Evolutionary conservation across 2,113 vertebrate species (phyloP), one percentile per base, ranked within the genome.

Genomic region (Cephalopterus ornatus): DNA sequence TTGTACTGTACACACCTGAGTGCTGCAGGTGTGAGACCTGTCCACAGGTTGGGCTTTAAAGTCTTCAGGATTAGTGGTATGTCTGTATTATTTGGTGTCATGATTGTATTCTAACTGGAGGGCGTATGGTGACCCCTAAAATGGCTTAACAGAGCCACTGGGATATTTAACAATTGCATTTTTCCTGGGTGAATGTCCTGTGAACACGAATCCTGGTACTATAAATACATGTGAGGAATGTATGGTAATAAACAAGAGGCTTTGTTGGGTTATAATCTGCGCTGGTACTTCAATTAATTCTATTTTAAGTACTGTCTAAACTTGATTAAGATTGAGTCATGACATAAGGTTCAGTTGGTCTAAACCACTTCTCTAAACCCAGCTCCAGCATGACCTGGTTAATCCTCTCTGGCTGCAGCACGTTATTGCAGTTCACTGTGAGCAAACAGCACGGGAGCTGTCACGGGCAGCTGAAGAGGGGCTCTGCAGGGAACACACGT

Each of bases 261-360:
- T 93, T 95, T 79, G 23, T 65, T 95, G 65, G 42, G 65, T 87
- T 93, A 42, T 73, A 75, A 70, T 26, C 47, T 47, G 13, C 53
- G 73, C 73, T 92, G 77, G 33, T 55, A 56, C 59, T 91, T 75
- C 80, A 81, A 44, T 94, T 94, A 89, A 93, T 91, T 95, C 93
- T 96, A 86, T 94, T 96, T 93, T 87, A 89, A 91, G 87, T 89
- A 26, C 66, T 71, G 65, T 81, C 47, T 95, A 75, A 94, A 95
- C 70, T 85, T 83, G 79, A 83, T 93, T 88, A 91, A 86, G 88
- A 89, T 58, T 85, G 94, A 96, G 81, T 96, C 84, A 72, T 80
- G 93, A 71, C 75, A 62, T 32, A 56, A 92, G 72, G 39, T 93
- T 92, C 33, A 9, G 24, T 91, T 80, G 53, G 44, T 80, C 49